Conservation (phyloP, 1,140 invertebrate species). For the Bombus breviceps region DNA sequence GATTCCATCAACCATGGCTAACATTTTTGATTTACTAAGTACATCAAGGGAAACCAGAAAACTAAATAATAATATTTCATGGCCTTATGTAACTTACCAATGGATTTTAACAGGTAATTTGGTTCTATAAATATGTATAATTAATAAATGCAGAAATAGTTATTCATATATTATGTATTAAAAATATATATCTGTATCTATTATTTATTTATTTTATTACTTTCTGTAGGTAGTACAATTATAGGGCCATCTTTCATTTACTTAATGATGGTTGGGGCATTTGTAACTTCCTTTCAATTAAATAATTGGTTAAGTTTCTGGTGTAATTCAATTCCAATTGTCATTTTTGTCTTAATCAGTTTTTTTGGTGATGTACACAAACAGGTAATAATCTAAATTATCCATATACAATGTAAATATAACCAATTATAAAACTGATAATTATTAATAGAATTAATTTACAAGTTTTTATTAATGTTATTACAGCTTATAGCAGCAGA, state of each 20-base stretch:
- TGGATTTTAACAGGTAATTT: conserved; percentile 83
- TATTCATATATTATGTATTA: conserved; percentile 35
- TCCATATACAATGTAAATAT: neutral
- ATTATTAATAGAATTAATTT: neutral
- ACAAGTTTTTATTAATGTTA: conserved; percentile 24
- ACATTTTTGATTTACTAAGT: conserved; percentile 92
- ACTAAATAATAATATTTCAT: conserved; percentile 93
- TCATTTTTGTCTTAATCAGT: conserved; percentile 90
- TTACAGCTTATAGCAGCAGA: conserved; percentile 89
- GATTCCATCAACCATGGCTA: conserved; percentile 95
- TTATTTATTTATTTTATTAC: conserved; percentile 55
- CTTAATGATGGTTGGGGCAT: conserved; percentile 95
- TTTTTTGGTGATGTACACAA: conserved; percentile 88
- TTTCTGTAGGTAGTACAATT: conserved; percentile 88
- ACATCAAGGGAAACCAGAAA: conserved; percentile 89
- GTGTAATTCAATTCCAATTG: conserved; percentile 90
- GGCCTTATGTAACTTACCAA: conserved; percentile 92
- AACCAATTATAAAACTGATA: neutral
- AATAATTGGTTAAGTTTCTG: conserved; percentile 90
- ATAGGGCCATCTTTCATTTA: conserved; percentile 93
- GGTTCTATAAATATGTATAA: neutral
- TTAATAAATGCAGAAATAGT: conserved; percentile 23
- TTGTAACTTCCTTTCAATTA: conserved; percentile 91
- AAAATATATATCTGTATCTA: neutral
- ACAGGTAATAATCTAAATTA: conserved; percentile 83